phyloP scores from a whole-genome alignment of 2,888 invertebrate species.

The Amblyjoppa proteus region DNA sequence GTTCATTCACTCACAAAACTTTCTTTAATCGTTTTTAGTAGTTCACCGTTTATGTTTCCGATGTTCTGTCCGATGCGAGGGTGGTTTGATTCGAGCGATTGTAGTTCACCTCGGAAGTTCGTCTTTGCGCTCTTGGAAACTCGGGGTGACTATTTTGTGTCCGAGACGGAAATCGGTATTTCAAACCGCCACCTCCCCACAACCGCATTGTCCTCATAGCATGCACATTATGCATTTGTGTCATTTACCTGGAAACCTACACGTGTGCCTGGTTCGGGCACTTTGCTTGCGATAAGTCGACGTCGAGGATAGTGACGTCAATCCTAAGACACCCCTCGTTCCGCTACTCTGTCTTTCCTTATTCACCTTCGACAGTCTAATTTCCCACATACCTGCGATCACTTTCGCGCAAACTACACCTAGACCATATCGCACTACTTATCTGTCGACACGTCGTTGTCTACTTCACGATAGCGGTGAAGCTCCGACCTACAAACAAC shows the following conservation, averaged over 20 bases:
- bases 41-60: background rate
- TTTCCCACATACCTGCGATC: too few relatives aligned
- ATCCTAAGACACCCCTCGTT: too few relatives aligned
- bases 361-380: too few relatives aligned
- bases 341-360: too few relatives aligned
- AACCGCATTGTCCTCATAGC: slow-evolving; percentile 10
- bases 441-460: too few relatives aligned
- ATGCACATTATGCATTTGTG: background rate
- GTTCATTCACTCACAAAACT: too few relatives aligned
- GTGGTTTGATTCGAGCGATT: background rate
- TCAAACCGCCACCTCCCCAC: slow-evolving; percentile 54
- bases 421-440: too few relatives aligned
- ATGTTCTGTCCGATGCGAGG: background rate
- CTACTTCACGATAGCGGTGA: too few relatives aligned
- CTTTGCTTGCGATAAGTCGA: slow-evolving; percentile 38
- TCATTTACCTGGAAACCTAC: background rate
- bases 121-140: slow-evolving; percentile 53
- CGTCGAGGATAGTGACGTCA: too few relatives aligned
- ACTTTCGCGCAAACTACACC: too few relatives aligned
- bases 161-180: slow-evolving; percentile 48
- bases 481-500: too few relatives aligned
- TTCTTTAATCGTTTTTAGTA: background rate
- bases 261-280: slow-evolving; percentile 11
- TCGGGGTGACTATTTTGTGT: slow-evolving; percentile 49
- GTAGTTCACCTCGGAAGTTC: slow-evolving; percentile 6